A percentile compares a stretch with the other conserved stretches of the same genome.
phyloP scores from a whole-genome alignment of 2,113 vertebrate species.

The Theropithecus gelada region DNA sequence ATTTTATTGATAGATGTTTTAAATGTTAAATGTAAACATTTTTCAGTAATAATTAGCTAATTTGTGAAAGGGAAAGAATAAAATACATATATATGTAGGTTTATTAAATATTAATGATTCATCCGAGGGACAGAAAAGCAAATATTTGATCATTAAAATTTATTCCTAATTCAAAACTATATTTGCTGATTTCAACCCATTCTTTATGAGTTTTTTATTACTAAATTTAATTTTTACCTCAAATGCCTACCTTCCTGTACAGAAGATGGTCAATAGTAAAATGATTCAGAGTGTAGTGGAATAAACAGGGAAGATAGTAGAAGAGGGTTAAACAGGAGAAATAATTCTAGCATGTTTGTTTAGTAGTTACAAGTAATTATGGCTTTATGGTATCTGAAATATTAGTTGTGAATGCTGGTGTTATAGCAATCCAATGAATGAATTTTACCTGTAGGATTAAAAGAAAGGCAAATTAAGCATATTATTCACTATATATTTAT shows the following conservation, averaged over 20 bases:
- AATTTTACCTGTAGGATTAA: conserved; percentile 29
- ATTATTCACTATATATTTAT: not conserved
- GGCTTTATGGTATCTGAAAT: not conserved
- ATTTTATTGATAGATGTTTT: conserved; percentile 11
- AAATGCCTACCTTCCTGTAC: not conserved
- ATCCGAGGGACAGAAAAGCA: not conserved
- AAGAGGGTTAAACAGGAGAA: conserved; percentile 27
- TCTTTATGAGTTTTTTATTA: conserved; percentile 3
- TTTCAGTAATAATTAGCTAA: conserved; percentile 23
- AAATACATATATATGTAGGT: not conserved
- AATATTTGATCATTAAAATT: not conserved
- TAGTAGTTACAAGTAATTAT: not conserved
- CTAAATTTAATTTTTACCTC: not conserved
- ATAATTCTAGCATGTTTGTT: not conserved
- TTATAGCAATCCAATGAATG: conserved; percentile 17
- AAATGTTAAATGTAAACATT: not conserved
- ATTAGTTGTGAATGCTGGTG: not conserved
- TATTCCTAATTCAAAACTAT: not conserved
- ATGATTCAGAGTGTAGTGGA: not conserved
- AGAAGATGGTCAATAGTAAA: conserved; percentile 4
- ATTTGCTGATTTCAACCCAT: not conserved
- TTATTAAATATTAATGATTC: conserved; percentile 43
- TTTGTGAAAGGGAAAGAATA: conserved; percentile 1
- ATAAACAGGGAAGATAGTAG: not conserved
- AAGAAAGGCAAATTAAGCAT: not conserved